A percentile compares a stretch with the other conserved stretches of the same genome.
Evolutionary conservation across 2,797 vertebrate species (phyloP).

Genomic region (Typhlichthys subterraneus): DNA sequence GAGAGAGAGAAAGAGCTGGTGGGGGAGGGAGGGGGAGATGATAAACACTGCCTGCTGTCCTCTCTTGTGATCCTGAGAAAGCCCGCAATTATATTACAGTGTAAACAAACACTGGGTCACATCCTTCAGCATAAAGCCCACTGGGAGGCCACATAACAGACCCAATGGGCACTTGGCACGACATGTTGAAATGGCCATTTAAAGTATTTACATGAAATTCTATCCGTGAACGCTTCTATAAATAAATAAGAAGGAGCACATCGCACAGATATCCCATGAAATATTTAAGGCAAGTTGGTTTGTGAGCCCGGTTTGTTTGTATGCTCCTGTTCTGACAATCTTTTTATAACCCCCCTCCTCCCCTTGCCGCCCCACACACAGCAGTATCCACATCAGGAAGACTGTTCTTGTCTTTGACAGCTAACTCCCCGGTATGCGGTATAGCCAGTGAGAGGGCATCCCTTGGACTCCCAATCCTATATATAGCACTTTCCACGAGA

Average conservation of each 20-base stretch:
- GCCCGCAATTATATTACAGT: conserved; percentile 62
- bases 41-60: conserved; percentile 24
- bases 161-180: conserved; percentile 54
- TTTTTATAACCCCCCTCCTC: conserved; percentile 68
- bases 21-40: background rate
- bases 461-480: conserved; percentile 79
- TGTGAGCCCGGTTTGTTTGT: conserved; percentile 29
- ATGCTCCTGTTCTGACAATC: conserved; percentile 41
- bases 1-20: background rate
- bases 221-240: conserved; percentile 45
- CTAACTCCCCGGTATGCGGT: conserved; percentile 87
- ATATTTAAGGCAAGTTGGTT: conserved; percentile 33
- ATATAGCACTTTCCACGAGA: conserved; percentile 89
- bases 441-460: conserved; percentile 83
- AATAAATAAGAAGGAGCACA: conserved; percentile 48
- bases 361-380: conserved; percentile 61
- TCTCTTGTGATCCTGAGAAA: conserved; percentile 51
- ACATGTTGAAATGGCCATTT: conserved; percentile 50
- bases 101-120: conserved; percentile 67
- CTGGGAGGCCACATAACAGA: conserved; percentile 46
- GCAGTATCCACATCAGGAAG: conserved; percentile 80
- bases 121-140: conserved; percentile 44
- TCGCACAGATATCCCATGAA: conserved; percentile 46
- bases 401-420: conserved; percentile 83
- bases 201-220: conserved; percentile 58